Conservation (phyloP, 2,113 vertebrate species). For the Rhagologus leucostigma region DNA sequence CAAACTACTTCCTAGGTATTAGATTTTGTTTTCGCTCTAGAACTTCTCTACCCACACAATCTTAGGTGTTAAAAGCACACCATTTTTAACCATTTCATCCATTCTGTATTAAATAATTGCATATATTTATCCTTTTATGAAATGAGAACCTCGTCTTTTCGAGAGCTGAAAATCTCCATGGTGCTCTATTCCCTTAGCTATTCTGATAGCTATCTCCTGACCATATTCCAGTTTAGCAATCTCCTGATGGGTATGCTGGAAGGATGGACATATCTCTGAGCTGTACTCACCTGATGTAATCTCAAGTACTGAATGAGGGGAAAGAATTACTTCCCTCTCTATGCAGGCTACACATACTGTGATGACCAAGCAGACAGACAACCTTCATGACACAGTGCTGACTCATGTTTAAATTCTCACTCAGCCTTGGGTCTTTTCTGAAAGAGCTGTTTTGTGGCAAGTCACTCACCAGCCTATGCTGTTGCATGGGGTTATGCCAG, state of each 20-base stretch:
- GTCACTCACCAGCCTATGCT: not conserved
- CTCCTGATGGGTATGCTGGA: not conserved
- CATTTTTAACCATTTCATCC: not conserved
- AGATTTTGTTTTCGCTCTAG: slow-evolving; percentile 13
- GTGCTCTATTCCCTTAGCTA: not conserved
- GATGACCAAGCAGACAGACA: not conserved
- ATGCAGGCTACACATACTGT: not conserved
- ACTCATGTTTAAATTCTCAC: not conserved
- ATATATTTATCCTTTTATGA: not conserved
- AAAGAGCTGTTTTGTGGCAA: not conserved
- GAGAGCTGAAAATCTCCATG: not conserved
- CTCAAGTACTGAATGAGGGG: not conserved
- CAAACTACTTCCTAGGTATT: not conserved
- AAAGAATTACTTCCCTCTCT: not conserved
- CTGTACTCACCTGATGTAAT: not conserved
- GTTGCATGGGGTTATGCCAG: not conserved
- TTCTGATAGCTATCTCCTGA: not conserved
- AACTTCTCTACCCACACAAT: not conserved
- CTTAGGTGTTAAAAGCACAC: not conserved
- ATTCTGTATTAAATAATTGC: slow-evolving; percentile 1
- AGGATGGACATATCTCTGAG: not conserved
- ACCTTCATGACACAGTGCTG: not conserved
- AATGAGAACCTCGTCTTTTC: not conserved
- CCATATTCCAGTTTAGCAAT: not conserved
- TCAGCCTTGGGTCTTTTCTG: not conserved